Base-by-base conservation (phyloP, 2,888 invertebrate species). In the Theretra japonica region DNA sequence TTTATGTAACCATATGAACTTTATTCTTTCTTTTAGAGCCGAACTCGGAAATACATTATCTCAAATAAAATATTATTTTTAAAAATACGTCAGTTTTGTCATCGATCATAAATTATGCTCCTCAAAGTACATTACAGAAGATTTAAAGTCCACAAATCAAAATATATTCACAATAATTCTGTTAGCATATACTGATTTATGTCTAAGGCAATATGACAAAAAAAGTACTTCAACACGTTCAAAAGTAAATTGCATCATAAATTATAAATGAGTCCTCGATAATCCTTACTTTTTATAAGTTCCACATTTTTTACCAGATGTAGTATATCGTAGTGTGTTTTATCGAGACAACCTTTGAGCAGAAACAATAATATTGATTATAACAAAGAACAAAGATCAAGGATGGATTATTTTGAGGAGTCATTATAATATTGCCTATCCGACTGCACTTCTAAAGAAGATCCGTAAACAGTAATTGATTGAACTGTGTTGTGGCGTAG, bases 311-410 rank as follows among this genome's bases (percentile, higher is more conserved):
- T 53, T 53, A 53, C n/a, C 5, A 53, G n/a, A 48, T 48, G 15
- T 17, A 53, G 15, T 48, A 41, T 17, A 48, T 65, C 41, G 6
- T 6, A 59, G 62, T 41, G 17, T 53, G 11, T 25, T 56, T 57
- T 41, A 70, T 57, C 41, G 41, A 70, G 8, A 41, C 58, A 70
- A 41, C 25, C 19, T 58, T 58, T 41, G 23, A 58, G 21, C 58
- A 41, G 19, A 58, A 70, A 70, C 69, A 57, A 57, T 58, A 15
- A 41, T 23, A 58, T 70, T 58, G 69, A 33, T 70, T 19, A 57
- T 41, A 33, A 50, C 15, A 30, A 69, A 53, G 30, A 21, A 57
- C 58, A 70, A 70, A 70, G 69, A 58, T 70, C 58, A 70, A 70
- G 69, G 69, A 25, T 70, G 17, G 17, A 56, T 41, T 41, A 57